Evolutionary conservation across 2,888 invertebrate genomes (phyloP).

Genomic region (Aproaerema taeniolella): DNA sequence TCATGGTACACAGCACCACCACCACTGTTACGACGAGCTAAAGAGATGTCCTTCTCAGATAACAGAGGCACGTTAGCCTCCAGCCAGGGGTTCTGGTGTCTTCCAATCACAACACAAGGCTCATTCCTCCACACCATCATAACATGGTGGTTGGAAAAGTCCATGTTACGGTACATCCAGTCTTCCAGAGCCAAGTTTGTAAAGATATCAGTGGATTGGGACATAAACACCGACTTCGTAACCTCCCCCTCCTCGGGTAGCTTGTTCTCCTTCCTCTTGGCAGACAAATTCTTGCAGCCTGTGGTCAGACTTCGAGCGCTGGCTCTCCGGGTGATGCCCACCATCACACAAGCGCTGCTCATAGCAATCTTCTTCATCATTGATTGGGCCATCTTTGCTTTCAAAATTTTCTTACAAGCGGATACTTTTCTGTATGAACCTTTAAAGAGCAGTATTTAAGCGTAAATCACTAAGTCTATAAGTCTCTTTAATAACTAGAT

Average conservation of each 20-base stretch:
- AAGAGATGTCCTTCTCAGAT: slow-evolving; percentile 80
- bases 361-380: slow-evolving; percentile 62
- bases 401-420: slow-evolving; percentile 37
- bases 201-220: slow-evolving; percentile 93
- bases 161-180: slow-evolving; percentile 94
- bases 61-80: slow-evolving; percentile 89
- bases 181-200: slow-evolving; percentile 97
- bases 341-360: slow-evolving; percentile 53
- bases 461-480: slow-evolving; percentile 43
- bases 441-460: slow-evolving; percentile 44
- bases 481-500: slow-evolving; percentile 31
- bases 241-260: slow-evolving; percentile 71
- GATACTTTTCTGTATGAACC: slow-evolving; percentile 73
- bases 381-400: slow-evolving; percentile 62
- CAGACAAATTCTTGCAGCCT: slow-evolving; percentile 36
- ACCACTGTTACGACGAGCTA: slow-evolving; percentile 95
- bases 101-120: slow-evolving; percentile 96
- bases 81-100: slow-evolving; percentile 97
- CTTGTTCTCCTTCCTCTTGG: slow-evolving; percentile 43
- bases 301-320: slow-evolving; percentile 50
- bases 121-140: slow-evolving; percentile 95
- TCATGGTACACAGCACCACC: slow-evolving; percentile 99
- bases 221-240: slow-evolving; percentile 93
- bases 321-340: slow-evolving; percentile 56
- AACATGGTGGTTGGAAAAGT: slow-evolving; percentile 89